A percentile compares a stretch with the other conserved stretches of the same genome.
phyloP scores from a whole-genome alignment of 1,140 invertebrate genomes.

The Trichonephila clavipes region DNA sequence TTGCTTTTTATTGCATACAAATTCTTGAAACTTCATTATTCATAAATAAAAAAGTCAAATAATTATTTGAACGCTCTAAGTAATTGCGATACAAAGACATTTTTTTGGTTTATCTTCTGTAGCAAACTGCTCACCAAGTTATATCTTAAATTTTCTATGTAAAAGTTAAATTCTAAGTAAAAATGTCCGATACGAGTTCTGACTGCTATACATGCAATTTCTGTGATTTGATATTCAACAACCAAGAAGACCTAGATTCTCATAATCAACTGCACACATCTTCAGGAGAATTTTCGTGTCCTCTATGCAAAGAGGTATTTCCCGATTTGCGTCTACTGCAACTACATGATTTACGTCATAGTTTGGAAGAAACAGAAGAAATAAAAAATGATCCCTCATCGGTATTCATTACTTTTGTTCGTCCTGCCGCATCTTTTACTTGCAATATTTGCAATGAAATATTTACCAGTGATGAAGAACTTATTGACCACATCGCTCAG shows the following conservation, averaged over 20 bases:
- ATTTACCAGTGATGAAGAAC: constrained; percentile 27
- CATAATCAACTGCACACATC: constrained; percentile 39
- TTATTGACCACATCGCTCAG: constrained; percentile 14
- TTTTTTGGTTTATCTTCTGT: too few species aligned
- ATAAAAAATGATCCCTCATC: neutral
- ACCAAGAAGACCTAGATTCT: neutral
- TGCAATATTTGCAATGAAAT: constrained; percentile 36
- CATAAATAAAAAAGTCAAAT: too few species aligned
- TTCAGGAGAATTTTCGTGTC: constrained; percentile 16
- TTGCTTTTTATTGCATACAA: too few species aligned
- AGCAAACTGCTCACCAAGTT: too few species aligned
- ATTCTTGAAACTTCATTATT: too few species aligned
- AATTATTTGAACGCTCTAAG: too few species aligned
- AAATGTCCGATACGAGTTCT: neutral
- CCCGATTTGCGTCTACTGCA: constrained; percentile 33
- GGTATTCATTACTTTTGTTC: neutral
- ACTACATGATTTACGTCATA: constrained; percentile 57
- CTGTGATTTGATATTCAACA: constrained; percentile 38
- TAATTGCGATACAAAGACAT: too few species aligned
- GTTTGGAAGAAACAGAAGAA: constrained; percentile 41
- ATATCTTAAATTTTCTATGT: too few species aligned
- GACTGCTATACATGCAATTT: neutral
- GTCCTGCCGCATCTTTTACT: neutral
- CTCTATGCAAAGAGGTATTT: constrained; percentile 45
- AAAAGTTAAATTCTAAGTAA: neutral